These are phyloP conservation scores for Morone saxatilis DNA, from an alignment of 2,113 vertebrate genomes.

Conservation along the genomic window DNA sequence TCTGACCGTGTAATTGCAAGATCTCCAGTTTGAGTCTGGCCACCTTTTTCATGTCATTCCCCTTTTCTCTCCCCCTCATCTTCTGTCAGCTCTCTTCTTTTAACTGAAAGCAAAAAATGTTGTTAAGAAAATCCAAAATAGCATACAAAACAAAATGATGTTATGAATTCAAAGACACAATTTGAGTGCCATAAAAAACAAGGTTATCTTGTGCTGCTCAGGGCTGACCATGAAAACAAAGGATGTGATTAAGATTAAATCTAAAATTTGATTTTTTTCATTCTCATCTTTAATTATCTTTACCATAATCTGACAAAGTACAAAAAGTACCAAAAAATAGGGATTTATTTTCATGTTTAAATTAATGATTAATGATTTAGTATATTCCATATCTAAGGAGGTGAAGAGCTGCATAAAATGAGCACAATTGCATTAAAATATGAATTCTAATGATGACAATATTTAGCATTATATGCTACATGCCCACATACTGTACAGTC, in stretches of 20 bases:
- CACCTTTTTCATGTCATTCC: background rate
- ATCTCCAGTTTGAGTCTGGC: background rate
- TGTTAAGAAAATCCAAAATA: background rate
- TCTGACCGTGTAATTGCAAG: background rate
- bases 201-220: background rate
- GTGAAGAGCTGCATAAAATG: background rate
- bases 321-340: background rate
- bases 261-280: background rate
- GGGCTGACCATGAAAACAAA: background rate
- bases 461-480: background rate
- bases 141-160: background rate
- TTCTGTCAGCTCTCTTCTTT: background rate
- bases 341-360: background rate
- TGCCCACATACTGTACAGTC: conserved; percentile 20
- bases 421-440: background rate
- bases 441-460: background rate
- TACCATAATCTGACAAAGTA: background rate
- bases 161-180: background rate
- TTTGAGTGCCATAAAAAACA: background rate
- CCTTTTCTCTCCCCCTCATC: background rate
- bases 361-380: background rate
- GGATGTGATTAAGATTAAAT: background rate
- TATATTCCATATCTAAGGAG: background rate
- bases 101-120: background rate
- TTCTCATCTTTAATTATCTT: background rate